phyloP scores from a whole-genome alignment of 2,113 vertebrate species.

The Capreolus pygargus region DNA sequence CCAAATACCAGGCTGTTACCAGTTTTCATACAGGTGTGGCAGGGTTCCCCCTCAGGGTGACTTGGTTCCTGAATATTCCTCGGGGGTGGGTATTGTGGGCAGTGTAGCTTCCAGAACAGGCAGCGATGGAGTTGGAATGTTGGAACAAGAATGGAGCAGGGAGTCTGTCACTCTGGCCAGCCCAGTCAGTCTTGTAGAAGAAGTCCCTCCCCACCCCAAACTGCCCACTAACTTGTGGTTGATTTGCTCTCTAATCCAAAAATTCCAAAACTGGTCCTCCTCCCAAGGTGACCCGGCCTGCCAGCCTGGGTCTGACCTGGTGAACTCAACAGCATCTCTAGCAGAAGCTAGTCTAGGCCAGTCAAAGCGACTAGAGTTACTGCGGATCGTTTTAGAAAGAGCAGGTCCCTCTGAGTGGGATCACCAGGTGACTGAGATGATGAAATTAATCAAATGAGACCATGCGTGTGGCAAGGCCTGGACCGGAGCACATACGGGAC shows the following conservation, averaged over 20 bases:
- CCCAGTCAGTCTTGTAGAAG: background rate
- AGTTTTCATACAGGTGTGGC: background rate
- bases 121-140: fast-evolving
- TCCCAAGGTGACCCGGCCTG: no score
- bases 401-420: background rate
- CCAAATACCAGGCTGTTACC: background rate
- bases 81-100: background rate
- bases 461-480: fast-evolving
- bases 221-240: background rate
- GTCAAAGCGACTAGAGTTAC: background rate
- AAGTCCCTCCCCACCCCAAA: background rate
- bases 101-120: background rate
- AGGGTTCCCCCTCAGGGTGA: fast-evolving
- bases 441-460: background rate
- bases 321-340: background rate
- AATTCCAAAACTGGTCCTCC: background rate
- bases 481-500: fast-evolving
- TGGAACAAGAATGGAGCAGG: fast-evolving
- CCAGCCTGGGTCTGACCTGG: background rate
- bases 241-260: background rate
- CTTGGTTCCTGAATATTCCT: background rate
- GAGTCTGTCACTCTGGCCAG: background rate
- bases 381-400: background rate
- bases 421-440: background rate
- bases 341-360: background rate